Evolutionary conservation across 2,888 invertebrate genomes (phyloP), one percentile per base, ranked within the genome.

Genomic region (Chelonus formosanus): DNA sequence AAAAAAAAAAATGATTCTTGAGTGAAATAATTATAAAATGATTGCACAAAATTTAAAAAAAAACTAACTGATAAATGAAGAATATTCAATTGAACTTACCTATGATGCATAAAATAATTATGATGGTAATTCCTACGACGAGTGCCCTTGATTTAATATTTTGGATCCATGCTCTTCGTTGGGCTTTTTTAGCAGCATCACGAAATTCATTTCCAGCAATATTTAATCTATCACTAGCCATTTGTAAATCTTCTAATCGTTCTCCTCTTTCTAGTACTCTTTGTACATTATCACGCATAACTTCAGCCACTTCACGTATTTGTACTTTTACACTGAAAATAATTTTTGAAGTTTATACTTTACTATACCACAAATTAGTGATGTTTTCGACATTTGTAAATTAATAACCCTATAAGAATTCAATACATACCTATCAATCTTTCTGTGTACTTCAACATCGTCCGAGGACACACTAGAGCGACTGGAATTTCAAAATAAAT

Each of bases 181-280:
- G 81, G 0, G 83, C 81, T 66, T 76, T 78, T 54, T 69, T 79
- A 3, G 84, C 82, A 4, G 83, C 76, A 53, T 80, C 77, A 34
- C 80, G 77, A 71, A 84, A 84, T 63, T 84, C 80, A 54, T 73
- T 75, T 44, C 84, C 82, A 0, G 78, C 75, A 52, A 79, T 70
- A 20, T 67, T 75, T 45, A 85, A 71, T 34, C 82, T 78, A 63
- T 84, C 84, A 62, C 84, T 84, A 3, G 80, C 80, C 48, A 79
- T 75, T 66, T 84, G 84, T 10, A 85, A 73, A 65, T 84, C 80
- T 58, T 84, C 84, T 43, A 84, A 69, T 55, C 77, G 79, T 31
- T 84, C 84, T 1, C 84, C 84, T 36, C 85, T 76, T 40, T 84
- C 84, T 73, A 85, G 74, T 3, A 85, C 79, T 70, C 80, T 84